A percentile compares a stretch with the other conserved stretches of the same genome.
phyloP scores from a whole-genome alignment of 2,797 vertebrate genomes.

The Brotula barbata region DNA sequence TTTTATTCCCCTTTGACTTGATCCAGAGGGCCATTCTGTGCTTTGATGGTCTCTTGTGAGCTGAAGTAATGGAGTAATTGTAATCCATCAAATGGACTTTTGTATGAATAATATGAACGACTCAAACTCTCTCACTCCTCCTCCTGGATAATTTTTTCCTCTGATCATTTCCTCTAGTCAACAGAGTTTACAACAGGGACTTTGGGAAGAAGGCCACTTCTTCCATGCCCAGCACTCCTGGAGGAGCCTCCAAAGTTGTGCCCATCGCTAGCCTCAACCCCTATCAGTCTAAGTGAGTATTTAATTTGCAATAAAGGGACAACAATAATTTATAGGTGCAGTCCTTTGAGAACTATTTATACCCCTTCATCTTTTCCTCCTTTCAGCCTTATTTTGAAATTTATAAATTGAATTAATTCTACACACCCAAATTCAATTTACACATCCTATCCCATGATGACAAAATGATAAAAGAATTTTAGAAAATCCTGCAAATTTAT shows the following conservation, averaged over 20 bases:
- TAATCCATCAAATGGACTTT: conserved; percentile 61
- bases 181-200: conserved; percentile 76
- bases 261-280: conserved; percentile 96
- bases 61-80: conserved; percentile 57
- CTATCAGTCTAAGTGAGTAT: conserved; percentile 95
- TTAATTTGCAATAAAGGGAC: not conserved
- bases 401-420: too few relatives aligned
- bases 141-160: conserved; percentile 56
- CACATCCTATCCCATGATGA: too few relatives aligned
- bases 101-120: conserved; percentile 66
- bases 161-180: conserved; percentile 27
- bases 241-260: conserved; percentile 86
- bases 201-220: conserved; percentile 78
- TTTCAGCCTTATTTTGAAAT: too few relatives aligned
- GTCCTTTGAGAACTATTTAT: too few relatives aligned
- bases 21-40: too few relatives aligned
- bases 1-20: too few relatives aligned
- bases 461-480: too few relatives aligned
- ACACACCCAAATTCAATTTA: too few relatives aligned
- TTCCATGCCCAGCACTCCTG: conserved; percentile 77
- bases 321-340: too few relatives aligned
- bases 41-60: conserved; percentile 40
- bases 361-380: too few relatives aligned
- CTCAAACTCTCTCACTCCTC: too few relatives aligned
- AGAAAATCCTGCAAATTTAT: too few relatives aligned